Base-by-base conservation (phyloP, 2,888 invertebrate genomes). In the Nemotelus pantherinus region DNA sequence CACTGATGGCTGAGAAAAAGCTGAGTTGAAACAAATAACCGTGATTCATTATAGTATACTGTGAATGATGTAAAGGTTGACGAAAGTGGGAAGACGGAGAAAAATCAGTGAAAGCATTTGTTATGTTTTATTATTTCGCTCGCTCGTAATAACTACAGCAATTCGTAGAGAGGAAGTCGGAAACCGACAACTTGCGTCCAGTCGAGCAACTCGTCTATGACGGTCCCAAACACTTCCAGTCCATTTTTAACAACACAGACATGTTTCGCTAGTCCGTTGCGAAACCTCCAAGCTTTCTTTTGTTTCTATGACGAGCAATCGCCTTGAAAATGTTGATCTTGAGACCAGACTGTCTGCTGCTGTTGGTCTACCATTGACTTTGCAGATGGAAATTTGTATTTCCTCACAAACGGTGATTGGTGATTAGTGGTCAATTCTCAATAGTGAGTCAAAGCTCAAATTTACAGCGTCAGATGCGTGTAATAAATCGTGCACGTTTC, bases 41-140 rank as follows among this genome's bases (percentile, higher is more conserved):
- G 43, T 41, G 45, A 6, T 4, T 47, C 47, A 43, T 45, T 10
- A n/a, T 5, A 45, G 65, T 43, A 2, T 39, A 5, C 65, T 43
- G 63, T 47, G 48, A 72, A 76, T 67, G 76, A 57, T 65, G 47
- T 45, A 43, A 77, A 77, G 77, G 25, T 71, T 77, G 47, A 44
- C 47, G 45, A 76, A 68, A 70, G 76, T 64, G 64, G 76, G 75
- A 55, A 76, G 78, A 47, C 5, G 70, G 55, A 70, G 47, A 47
- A 44, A 65, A 47, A 57, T 55, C 64, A 48, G 65, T 77, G 65
- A 57, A 65, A 64, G 72, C 72, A 65, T 72, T 71, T 71, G 60
- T 77, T 60, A 39, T 64, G 47, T n/a, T 65, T 65, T 44, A 45
- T 7, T 65, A n/a, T 47, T 65, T n/a, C 45, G 65, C 25, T 65